Percentiles rank a stretch among this genome's conserved stretches.
phyloP scores from a whole-genome alignment of 2,888 invertebrate genomes.

The Caenorhabditis imperialis region DNA sequence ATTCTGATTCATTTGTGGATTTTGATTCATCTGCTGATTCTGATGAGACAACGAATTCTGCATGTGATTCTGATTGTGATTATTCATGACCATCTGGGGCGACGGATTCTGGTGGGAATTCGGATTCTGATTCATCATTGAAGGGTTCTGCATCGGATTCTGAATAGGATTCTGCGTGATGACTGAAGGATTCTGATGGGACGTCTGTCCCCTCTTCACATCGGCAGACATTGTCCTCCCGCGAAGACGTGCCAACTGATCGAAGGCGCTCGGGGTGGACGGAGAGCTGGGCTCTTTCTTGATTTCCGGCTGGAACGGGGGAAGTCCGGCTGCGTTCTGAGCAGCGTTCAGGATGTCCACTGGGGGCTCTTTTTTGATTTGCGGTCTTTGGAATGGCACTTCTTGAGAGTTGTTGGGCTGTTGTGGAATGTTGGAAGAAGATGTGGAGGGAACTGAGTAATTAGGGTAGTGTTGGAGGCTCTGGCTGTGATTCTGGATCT shows the following conservation, averaged over 20 bases:
- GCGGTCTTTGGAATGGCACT: not conserved
- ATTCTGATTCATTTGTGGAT: not conserved
- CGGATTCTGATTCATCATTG: not conserved
- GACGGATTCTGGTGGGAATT: not conserved
- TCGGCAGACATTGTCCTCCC: conserved; percentile 27
- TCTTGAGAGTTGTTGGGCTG: too few relatives aligned
- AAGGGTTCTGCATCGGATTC: not conserved
- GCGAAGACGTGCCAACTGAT: conserved; percentile 10
- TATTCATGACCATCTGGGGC: too few relatives aligned
- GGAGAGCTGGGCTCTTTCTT: not conserved
- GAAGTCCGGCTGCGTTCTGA: conserved; percentile 11
- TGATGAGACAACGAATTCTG: too few relatives aligned
- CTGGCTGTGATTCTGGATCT: not conserved
- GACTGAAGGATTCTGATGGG: too few relatives aligned
- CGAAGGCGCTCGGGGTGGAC: not conserved
- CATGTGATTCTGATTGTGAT: too few relatives aligned
- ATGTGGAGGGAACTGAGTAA: not conserved
- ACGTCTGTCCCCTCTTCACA: too few relatives aligned
- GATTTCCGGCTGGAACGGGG: not conserved
- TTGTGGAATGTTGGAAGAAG: not conserved
- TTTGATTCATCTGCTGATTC: too few relatives aligned
- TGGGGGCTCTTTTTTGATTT: conserved; percentile 2
- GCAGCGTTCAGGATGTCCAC: conserved; percentile 30
- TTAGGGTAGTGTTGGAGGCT: not conserved
- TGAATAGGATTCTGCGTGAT: too few relatives aligned